Percentiles rank a stretch among this genome's conserved stretches.
phyloP scores from a whole-genome alignment of 2,888 invertebrate genomes.

The Drosophila merina region DNA sequence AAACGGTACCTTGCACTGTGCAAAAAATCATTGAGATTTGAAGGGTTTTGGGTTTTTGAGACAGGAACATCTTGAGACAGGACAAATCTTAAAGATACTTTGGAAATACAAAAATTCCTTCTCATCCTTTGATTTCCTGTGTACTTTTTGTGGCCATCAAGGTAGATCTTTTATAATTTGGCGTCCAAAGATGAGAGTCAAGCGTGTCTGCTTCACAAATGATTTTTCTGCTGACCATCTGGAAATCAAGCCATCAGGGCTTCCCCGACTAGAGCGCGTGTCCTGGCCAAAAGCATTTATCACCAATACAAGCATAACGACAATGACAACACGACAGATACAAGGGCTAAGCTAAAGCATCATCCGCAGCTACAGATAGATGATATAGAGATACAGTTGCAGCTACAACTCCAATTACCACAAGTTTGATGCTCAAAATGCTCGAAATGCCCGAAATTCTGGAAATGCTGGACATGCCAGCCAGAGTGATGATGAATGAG shows the following conservation, averaged over 20 bases:
- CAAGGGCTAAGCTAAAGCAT: background rate
- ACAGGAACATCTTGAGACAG: too few relatives aligned
- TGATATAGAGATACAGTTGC: conserved; percentile 14
- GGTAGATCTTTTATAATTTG: background rate
- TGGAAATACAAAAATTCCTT: too few relatives aligned
- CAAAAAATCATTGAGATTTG: background rate
- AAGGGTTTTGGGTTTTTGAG: background rate
- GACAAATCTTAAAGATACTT: too few relatives aligned
- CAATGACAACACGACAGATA: background rate
- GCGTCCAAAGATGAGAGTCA: background rate
- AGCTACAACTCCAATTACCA: conserved; percentile 23
- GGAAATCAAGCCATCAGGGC: background rate
- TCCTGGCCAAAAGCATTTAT: conserved; percentile 60
- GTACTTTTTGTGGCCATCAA: background rate
- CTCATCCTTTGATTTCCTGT: background rate
- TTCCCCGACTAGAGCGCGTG: conserved; percentile 43
- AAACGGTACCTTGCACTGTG: background rate
- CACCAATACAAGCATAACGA: conserved; percentile 44
- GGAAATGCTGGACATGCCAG: conserved; percentile 16
- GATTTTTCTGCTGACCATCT: conserved; percentile 34
- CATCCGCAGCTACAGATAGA: background rate
- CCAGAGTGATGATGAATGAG: conserved; percentile 50
- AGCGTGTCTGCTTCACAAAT: conserved; percentile 35
- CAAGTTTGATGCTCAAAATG: background rate
- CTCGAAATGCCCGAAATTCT: conserved; percentile 1